phyloP scores from a whole-genome alignment of 2,113 vertebrate genomes.

The cattle (Bos taurus) region DNA sequence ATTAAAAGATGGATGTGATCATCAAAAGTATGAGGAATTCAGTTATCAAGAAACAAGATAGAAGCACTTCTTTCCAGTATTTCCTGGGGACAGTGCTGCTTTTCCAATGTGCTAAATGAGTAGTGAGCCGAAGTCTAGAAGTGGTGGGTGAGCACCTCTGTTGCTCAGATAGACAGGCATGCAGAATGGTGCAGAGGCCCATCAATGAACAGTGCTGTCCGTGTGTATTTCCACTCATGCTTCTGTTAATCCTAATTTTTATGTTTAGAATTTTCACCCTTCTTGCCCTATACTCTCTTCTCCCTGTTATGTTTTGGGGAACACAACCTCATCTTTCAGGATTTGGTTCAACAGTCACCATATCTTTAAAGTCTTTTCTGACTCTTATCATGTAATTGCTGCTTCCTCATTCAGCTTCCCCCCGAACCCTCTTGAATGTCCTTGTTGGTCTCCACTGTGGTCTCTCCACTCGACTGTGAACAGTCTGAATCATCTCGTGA shows the following conservation, averaged over 20 bases:
- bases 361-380: neutral
- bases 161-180: accelerated
- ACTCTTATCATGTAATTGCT: neutral
- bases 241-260: neutral
- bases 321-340: neutral
- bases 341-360: too few species aligned
- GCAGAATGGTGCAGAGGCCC: accelerated
- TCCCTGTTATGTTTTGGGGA: neutral
- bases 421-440: too few species aligned
- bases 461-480: too few species aligned
- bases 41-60: neutral
- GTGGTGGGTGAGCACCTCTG: accelerated
- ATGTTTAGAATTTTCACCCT: neutral
- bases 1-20: neutral
- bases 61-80: too few species aligned
- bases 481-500: neutral
- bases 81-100: neutral
- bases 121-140: neutral
- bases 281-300: neutral
- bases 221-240: accelerated
- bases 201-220: accelerated
- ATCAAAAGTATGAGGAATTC: neutral
- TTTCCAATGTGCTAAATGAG: accelerated
- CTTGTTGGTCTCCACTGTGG: neutral
- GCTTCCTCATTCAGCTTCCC: neutral